Evolutionary conservation across 2,797 vertebrate genomes (phyloP), one percentile per base, ranked within the genome.

Genomic region (Pangasius mekongensis): DNA sequence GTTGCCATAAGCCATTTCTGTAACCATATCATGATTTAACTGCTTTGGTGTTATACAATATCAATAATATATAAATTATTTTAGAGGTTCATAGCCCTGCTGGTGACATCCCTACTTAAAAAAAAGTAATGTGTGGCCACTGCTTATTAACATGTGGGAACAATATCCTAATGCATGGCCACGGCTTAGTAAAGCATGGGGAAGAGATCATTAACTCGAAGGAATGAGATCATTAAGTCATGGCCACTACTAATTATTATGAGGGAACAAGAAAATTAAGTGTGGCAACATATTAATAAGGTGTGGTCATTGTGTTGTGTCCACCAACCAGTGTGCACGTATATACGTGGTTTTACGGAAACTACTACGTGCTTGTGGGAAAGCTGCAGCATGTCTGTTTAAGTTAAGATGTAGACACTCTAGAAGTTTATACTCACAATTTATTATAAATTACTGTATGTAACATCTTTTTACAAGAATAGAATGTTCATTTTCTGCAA

Each of bases 21-120:
- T 80, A 67, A 87, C 30, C 69, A 62, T 13, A 54, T 84, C 62
- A 84, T 78, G 33, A 74, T 87, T 87, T 84, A 84, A 64, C 58
- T 62, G 80, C 6, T 82, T 81, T 82, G 36, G 6, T 16, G 81
- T 83, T n/a, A 49, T 66, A 49, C 60, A 83, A 66, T 49, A 66
- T 83, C 14, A 30, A 49, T 60, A 60, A 54, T 30, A 66, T 66
- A 66, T 66, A 64, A 18, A 83, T 83, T 11, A 81, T 83, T 66
- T 64, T 14, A 47, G 27, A 47, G 39, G 24, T 47, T n/a, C 22
- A 64, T 27, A 16, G 13, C 36, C 5, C 58, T 5, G 2, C 13
- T 62, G 58, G 36, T 83, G 80, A 83, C 39, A 83, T 43, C 33
- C 77, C 52, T 60, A 60, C 9, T 81, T 39, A 56, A 56, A 36